phyloP scores from a whole-genome alignment of 2,888 invertebrate species.

The Polyommatus iphigenia region DNA sequence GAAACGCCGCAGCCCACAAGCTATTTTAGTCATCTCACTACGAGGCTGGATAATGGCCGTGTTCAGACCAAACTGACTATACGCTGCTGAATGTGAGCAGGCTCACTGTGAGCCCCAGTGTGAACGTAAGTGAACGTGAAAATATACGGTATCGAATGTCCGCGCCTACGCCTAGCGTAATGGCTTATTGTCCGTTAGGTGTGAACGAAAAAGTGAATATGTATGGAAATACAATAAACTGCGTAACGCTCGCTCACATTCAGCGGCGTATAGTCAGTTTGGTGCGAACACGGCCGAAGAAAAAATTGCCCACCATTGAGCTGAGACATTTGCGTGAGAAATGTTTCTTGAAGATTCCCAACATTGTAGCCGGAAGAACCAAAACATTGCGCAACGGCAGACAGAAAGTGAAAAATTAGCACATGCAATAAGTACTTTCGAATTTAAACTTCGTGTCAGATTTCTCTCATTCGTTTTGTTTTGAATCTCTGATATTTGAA shows the following conservation, averaged over 20 bases:
- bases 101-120: no score
- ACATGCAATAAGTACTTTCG: constrained; percentile 10
- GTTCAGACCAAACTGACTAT: no score
- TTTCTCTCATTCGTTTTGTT: not conserved
- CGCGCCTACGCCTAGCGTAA: no score
- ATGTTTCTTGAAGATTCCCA: not conserved
- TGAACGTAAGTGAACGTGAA: no score
- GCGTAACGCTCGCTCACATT: no score
- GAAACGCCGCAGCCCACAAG: not conserved
- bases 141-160: no score
- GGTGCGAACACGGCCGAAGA: not conserved
- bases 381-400: not conserved
- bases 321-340: not conserved
- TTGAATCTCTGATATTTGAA: not conserved
- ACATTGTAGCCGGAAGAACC: not conserved
- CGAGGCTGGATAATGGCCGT: not conserved
- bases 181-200: no score
- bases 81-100: no score
- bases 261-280: no score
- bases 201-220: no score
- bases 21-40: not conserved
- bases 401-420: constrained; percentile 9
- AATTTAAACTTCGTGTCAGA: not conserved
- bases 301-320: not conserved
- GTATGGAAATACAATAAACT: no score